Base-by-base conservation (phyloP, 2,797 vertebrate species). In the Peromyscus melanophrys region DNA sequence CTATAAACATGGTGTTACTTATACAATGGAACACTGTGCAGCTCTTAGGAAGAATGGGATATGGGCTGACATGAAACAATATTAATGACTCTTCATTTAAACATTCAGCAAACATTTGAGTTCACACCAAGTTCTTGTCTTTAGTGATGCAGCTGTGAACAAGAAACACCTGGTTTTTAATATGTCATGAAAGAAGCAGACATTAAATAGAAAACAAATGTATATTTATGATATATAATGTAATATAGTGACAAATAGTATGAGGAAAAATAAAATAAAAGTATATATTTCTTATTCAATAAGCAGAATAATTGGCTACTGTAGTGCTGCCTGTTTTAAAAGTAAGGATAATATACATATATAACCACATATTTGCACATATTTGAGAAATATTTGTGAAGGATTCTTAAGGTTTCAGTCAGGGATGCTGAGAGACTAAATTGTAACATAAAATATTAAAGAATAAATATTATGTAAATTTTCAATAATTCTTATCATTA, bases 1-100 rank as follows among this genome's bases (percentile, higher is more conserved):
- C 61, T 87, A 91, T 43, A 43, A 90, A 90, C 88, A 89, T 57
- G 77, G 12, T 81, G 37, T 73, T 95, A 90, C 29, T 84, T 96
- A 37, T 90, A 63, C 25, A 71, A 59, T 52, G 52, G 77, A 92
- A 67, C 52, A 49, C 21, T 31, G 71, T 93, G 61, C 5, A 93
- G 17, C 6, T 76, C 80, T 80, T 63, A 92, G 40, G 34, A 82
- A 81, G 43, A 76, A 73, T 81, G 52, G 23, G 11, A 69, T 92
- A 81, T 34, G 4, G 65, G 29, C 52, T 90, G 91, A 89, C 59
- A 61, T 69, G 17, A 59, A 55, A 94, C 73, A 86, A 63, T 94
- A 75, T 71, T 55, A 90, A 63, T 81, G 43, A 95, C 89, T 95
- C 69, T 71, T 95, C n/a, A 73, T 75, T 92, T 63, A 55, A 31